Evolutionary conservation across 2,888 invertebrate genomes (phyloP).

Genomic region (Athripsodes cinereus): DNA sequence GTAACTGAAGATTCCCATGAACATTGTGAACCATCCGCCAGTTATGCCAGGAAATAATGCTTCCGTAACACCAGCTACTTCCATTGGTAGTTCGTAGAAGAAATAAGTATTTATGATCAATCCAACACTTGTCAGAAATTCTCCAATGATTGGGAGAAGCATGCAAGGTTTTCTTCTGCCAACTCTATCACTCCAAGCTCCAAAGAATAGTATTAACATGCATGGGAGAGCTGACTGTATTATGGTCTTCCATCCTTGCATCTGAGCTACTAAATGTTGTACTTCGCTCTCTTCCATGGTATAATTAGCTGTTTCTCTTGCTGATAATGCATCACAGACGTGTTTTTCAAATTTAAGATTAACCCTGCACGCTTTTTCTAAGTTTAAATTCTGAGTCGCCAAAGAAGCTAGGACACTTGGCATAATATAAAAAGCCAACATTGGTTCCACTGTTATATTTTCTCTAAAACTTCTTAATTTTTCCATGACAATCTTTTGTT

Average conservation of each 20-base stretch:
- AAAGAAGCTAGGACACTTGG: conserved; percentile 61
- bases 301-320: conserved; percentile 60
- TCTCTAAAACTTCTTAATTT: conserved; percentile 53
- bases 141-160: conserved; percentile 74
- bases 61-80: conserved; percentile 72
- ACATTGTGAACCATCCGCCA: conserved; percentile 85
- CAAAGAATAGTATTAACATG: conserved; percentile 72
- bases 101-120: conserved; percentile 73
- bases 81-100: conserved; percentile 74
- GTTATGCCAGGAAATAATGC: conserved; percentile 76
- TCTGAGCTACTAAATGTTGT: conserved; percentile 69
- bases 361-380: conserved; percentile 82
- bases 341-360: conserved; percentile 67
- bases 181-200: conserved; percentile 67
- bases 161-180: conserved; percentile 75
- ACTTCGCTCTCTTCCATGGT: conserved; percentile 58
- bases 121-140: conserved; percentile 71
- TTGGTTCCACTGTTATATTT: conserved; percentile 70
- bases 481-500: conserved; percentile 48
- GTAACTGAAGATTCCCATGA: conserved; percentile 86
- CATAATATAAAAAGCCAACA: conserved; percentile 67
- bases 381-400: conserved; percentile 77
- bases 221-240: conserved; percentile 79
- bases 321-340: conserved; percentile 71
- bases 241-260: conserved; percentile 82